A percentile compares a stretch with the other conserved stretches of the same genome.
Evolutionary conservation across 2,888 invertebrate species (phyloP).

Genomic region (Coremacera marginata): DNA sequence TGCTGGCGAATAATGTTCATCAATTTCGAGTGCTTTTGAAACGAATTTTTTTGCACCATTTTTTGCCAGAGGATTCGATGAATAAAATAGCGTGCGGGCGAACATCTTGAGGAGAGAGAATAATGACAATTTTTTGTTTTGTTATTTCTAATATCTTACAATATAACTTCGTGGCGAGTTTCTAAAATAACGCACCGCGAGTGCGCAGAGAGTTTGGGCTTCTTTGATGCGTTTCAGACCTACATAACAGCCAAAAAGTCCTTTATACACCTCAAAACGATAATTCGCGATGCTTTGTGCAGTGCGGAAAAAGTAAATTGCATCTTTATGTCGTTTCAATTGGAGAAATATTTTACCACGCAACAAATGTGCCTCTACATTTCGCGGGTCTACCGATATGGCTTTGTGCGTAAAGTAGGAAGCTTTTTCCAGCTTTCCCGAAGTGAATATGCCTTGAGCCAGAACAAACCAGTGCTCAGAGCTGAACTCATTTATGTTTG

Average conservation of each 20-base stretch:
- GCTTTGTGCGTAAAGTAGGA: conserved; percentile 82
- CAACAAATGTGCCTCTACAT: conserved; percentile 80
- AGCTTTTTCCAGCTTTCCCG: conserved; percentile 75
- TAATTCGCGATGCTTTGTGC: conserved; percentile 63
- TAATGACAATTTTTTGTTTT: not conserved
- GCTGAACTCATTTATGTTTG: conserved; percentile 69
- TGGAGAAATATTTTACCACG: conserved; percentile 71
- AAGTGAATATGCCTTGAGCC: conserved; percentile 77
- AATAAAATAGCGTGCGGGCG: conserved; percentile 76
- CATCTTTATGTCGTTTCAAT: conserved; percentile 62
- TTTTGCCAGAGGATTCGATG: conserved; percentile 72
- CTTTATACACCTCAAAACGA: conserved; percentile 79
- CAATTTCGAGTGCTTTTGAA: conserved; percentile 79
- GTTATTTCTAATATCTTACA: conserved; percentile 68
- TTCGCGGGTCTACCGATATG: conserved; percentile 74
- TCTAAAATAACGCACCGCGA: conserved; percentile 79
- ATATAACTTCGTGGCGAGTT: conserved; percentile 80
- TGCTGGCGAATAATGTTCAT: conserved; percentile 80
- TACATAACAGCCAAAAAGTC: conserved; percentile 81
- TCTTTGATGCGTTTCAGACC: conserved; percentile 78
- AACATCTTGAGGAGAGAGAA: conserved; percentile 73
- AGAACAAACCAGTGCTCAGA: conserved; percentile 83
- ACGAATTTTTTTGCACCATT: conserved; percentile 77
- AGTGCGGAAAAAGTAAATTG: conserved; percentile 59
- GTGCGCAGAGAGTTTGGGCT: conserved; percentile 79